phyloP scores from a whole-genome alignment of 2,113 vertebrate species.

The Saimiri boliviensis region DNA sequence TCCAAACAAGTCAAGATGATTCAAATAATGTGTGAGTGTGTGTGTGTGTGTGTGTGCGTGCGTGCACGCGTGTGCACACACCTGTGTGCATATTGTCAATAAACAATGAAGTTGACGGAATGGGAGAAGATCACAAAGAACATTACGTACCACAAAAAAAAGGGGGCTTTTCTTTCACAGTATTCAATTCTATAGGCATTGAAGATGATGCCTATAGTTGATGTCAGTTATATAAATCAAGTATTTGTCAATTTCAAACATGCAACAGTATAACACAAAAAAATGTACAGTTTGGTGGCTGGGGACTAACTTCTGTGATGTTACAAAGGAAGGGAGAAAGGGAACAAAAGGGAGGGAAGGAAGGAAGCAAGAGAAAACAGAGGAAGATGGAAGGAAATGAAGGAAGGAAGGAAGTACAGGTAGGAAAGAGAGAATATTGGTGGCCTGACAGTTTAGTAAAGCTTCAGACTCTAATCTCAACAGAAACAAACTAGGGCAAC shows the following conservation, averaged over 20 bases:
- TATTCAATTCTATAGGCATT: background rate
- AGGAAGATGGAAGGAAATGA: background rate
- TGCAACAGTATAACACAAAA: background rate
- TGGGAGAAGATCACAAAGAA: background rate
- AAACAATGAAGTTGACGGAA: background rate
- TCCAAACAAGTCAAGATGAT: background rate
- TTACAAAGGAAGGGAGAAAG: background rate
- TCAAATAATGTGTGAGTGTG: background rate
- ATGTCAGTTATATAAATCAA: background rate
- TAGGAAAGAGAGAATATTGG: background rate
- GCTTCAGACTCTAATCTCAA: background rate
- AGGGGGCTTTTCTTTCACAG: background rate
- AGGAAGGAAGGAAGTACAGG: background rate
- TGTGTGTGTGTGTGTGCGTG: background rate
- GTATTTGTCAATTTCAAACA: background rate
- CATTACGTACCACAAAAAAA: background rate
- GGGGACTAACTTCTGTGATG: background rate
- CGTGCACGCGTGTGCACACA: accelerated
- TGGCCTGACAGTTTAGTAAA: no score
- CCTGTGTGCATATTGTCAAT: background rate
- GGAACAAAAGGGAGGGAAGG: background rate
- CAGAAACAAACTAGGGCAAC: background rate
- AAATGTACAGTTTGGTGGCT: background rate
- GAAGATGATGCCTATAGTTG: background rate
- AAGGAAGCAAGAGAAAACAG: background rate